Base-by-base conservation (phyloP, 1,140 invertebrate species). In the Atopsyche davidsoni region DNA sequence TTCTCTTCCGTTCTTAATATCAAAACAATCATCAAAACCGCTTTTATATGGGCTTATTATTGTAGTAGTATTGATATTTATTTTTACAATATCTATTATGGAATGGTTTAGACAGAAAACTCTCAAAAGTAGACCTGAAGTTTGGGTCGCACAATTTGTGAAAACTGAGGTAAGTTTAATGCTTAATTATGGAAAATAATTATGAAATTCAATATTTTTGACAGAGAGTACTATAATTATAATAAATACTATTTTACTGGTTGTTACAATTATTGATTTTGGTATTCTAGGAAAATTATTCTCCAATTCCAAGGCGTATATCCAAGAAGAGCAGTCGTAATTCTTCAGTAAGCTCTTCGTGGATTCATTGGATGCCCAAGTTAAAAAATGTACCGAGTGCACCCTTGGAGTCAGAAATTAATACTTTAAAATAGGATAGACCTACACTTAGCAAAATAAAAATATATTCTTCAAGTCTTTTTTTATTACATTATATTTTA, bases 21-120 rank as follows among this genome's bases (percentile, higher is more conserved):
- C 18, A 25, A 32, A 49, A 22, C n/a, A 45, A 36, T 32, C 25
- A 7, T 24, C 46, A 24, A 57, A 57, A 41, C 24, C 4, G 23
- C 21, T 48, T 7, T 24, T 57, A 0, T 46, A 34, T 50, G 42
- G 28, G n/a, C 41, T 57, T 22, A 48, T 57, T 10, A 22, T 11
- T 22, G 28, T 46, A n/a, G 14, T 49, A 22, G 14, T 57, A 21
- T 6, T 49, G n/a, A 45, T 57, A 39, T 28, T 57, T 21, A 14
- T 52, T 7, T 9, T 39, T 19, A 41, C 38, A 22, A 40, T 57
- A 25, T 40, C 17, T 11, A n/a, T 49, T 10, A 53, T 40, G 21
- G 55, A 57, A 41, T 57, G 34, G 34, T 45, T 49, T 13, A 46
- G 50, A 41, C 44, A 35, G 46, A 53, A 46, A 41, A 52, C 50